Evolutionary conservation across 2,888 invertebrate species (phyloP).

Genomic region (Leistus spinibarbis): DNA sequence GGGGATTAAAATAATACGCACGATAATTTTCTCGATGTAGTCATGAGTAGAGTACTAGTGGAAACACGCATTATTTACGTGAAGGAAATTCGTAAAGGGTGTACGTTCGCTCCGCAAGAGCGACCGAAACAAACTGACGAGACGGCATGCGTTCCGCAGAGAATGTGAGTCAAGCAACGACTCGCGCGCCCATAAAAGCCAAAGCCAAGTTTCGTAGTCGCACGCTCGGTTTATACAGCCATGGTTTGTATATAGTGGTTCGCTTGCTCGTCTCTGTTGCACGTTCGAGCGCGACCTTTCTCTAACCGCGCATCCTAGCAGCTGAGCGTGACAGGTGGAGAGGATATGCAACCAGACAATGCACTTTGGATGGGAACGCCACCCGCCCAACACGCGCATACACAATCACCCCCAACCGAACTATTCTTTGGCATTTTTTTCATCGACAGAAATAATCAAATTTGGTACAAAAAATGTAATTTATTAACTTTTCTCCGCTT

Average conservation of each 20-base stretch:
- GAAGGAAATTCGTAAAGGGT: neutral
- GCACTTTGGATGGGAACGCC: conserved; percentile 16
- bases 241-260: neutral
- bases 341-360: conserved; percentile 24
- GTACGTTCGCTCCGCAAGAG: neutral
- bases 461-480: neutral
- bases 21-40: conserved; percentile 2
- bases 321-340: conserved; percentile 35
- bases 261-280: neutral
- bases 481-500: neutral
- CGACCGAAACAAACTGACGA: conserved; percentile 13
- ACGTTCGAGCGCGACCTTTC: neutral
- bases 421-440: neutral
- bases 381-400: neutral
- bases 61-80: conserved; percentile 22
- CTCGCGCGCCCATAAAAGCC: conserved; percentile 6
- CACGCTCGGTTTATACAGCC: neutral
- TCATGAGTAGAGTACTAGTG: neutral
- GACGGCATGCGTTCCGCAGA: neutral
- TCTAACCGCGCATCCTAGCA: conserved; percentile 32
- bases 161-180: conserved; percentile 2
- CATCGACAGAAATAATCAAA: neutral
- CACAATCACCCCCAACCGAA: neutral
- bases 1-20: neutral
- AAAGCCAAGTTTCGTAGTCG: conserved; percentile 1